Evolutionary conservation across 2,113 vertebrate genomes (phyloP), one percentile per base, ranked within the genome.

Genomic region (Vulpes ferrilata): DNA sequence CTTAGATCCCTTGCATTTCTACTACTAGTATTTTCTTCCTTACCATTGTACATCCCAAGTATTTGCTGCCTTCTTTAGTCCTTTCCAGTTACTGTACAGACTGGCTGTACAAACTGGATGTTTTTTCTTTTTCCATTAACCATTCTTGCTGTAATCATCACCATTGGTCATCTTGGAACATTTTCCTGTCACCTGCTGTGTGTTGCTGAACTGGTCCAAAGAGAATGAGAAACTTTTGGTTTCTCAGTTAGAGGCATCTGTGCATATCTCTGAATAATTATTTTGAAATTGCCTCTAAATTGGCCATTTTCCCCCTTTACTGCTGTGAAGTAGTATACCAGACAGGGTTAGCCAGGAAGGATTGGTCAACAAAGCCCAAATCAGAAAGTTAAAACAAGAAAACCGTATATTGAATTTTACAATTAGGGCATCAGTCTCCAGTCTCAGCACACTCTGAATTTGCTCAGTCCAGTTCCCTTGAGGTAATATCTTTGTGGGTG

Each of bases 311-410:
- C 57, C 74, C 73, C 48, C 22, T 53, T 96, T 94, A 78, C 13
- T 85, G 11, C 10, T 87, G 9, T 69, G 32, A 91, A 69, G 11
- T 64, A 35, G 13, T 67, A 51, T 38, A 62, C 8, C 20, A 85
- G 62, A 13, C 4, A 87, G 78, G 62, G 62, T 78, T 88, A 88
- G 4, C 22, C 87, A n/a, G 69, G 87, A 83, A 8, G 20, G 7
- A 60, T 35, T 43, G 32, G 20, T 88, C 20, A 94, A 60, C 17
- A 59, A 30, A 95, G 1, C 19, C 11, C 53, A 92, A 95, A 62
- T 71, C 27, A 97, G 48, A 76, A 96, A 90, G 32, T 86, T 83
- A 20, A 95, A 93, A 88, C 2, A 67, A 88, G 22, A 88, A 94
- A 96, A 59, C 10, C 11, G 51, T 19, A 13, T 12, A 65, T 11